Evolutionary conservation across 2,888 invertebrate genomes (phyloP).

Genomic region (Epinotia ramella): DNA sequence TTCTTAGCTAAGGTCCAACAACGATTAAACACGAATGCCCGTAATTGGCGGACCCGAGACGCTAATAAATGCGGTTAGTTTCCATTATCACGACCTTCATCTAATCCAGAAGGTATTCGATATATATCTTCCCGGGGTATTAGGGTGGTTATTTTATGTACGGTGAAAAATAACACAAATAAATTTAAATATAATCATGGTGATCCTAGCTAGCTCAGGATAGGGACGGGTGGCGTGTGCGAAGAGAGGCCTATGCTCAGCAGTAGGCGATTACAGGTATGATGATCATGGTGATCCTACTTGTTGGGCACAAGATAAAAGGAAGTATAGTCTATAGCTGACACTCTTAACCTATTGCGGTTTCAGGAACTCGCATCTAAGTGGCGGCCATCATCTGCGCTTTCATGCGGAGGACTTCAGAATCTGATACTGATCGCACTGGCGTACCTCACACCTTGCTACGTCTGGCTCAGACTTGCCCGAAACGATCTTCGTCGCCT

Average conservation of each 20-base stretch:
- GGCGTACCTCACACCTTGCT: too few species aligned
- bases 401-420: too few species aligned
- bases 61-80: slow-evolving; percentile 24
- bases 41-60: slow-evolving; percentile 23
- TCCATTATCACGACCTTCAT: slow-evolving; percentile 17
- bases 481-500: too few species aligned
- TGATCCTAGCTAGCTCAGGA: neutral
- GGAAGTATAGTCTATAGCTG: neutral
- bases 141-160: neutral
- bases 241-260: too few species aligned
- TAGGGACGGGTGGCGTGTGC: too few species aligned
- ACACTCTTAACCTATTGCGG: neutral
- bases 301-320: neutral
- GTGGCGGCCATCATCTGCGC: too few species aligned
- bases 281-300: neutral
- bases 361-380: neutral
- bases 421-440: too few species aligned
- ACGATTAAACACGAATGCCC: slow-evolving; percentile 7
- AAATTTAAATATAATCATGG: neutral
- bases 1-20: slow-evolving; percentile 6
- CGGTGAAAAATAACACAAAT: neutral
- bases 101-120: slow-evolving; percentile 10
- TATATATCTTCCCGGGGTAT: neutral
- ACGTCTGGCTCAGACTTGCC: too few species aligned
- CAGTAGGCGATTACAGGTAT: too few species aligned